Percentiles rank a stretch among this genome's conserved stretches.
Evolutionary conservation across 2,888 invertebrate genomes (phyloP).

Genomic region (Aquatica leii): DNA sequence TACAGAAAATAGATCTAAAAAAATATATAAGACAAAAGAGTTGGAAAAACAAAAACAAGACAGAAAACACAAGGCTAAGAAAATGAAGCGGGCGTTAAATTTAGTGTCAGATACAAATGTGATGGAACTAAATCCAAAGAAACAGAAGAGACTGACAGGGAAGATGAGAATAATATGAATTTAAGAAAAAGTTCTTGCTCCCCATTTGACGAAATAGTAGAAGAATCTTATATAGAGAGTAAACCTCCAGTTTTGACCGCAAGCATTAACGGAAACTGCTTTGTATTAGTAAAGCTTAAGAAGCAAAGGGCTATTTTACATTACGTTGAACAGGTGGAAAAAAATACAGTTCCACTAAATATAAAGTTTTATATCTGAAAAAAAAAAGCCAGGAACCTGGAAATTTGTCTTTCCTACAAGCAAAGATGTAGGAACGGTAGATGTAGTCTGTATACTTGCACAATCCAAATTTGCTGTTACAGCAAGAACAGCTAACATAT

Average conservation of each 20-base stretch:
- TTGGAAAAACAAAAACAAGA: too few species aligned
- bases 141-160: too few species aligned
- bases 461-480: background rate
- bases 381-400: background rate
- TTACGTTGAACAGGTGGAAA: background rate
- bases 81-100: too few species aligned
- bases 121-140: too few species aligned
- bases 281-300: constrained; percentile 7
- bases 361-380: constrained; percentile 3
- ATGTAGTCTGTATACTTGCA: background rate
- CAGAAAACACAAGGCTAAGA: too few species aligned
- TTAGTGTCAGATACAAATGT: too few species aligned
- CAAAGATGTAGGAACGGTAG: constrained; percentile 4
- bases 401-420: constrained; percentile 10
- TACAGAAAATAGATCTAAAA: too few species aligned
- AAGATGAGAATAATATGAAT: too few species aligned
- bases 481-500: constrained; percentile 5
- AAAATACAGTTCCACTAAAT: constrained; percentile 1
- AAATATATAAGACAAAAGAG: too few species aligned
- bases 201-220: background rate
- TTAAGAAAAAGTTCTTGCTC: too few species aligned
- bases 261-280: constrained; percentile 1
- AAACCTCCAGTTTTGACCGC: background rate
- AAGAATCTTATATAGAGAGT: too few species aligned
- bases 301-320: too few species aligned